Base-by-base conservation (phyloP, 92 coral and sea anemone genomes). In the Actinostola sp. region DNA sequence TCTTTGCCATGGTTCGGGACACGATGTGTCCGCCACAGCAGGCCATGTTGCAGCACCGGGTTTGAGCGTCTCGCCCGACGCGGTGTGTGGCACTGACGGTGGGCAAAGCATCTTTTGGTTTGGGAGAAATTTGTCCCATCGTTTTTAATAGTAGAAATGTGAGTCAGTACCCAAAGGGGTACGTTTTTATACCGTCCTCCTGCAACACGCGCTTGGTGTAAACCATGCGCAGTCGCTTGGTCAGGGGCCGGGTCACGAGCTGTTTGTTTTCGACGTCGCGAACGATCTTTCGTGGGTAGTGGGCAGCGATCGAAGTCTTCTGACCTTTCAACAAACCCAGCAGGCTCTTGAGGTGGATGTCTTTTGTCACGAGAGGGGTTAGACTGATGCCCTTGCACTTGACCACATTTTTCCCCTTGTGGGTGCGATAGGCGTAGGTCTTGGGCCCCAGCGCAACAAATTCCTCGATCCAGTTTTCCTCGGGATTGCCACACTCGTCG, bases 351-450 rank as follows among this genome's bases (percentile, higher is more conserved):
- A 67, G 12, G 45, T 46, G 21, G 30, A 67, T 23, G 12, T 46
- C n/a, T 7, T 35, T 25, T 12, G 17, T 46, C 16, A 16, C 73
- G 26, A 11, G 13, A 16, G 9, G 54, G 55, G 12, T 24, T 27
- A 65, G 32, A 10, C 33, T 42, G n/a, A 65, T 24, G 3, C 59
- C 76, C 24, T 70, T 70, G 26, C 76, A 70, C 41, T 70, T 70
- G 64, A 70, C 65, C 8, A 20, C 33, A 2, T 8, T 11, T 25
- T 48, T 20, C 14, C 59, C 42, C 21, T 67, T 12, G n/a, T 19
- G 46, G 33, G 73, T 67, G 20, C 60, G 58, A 41, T 67, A 67
- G 0, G 73, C 73, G 54, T 67, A 67, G n/a, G 67, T 34, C 29
- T 62, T 62, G 1, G 67, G 67, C 20, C 67, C 71, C 11, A 46